Conservation (phyloP, 2,888 invertebrate species). For the Rotaria macrura region DNA sequence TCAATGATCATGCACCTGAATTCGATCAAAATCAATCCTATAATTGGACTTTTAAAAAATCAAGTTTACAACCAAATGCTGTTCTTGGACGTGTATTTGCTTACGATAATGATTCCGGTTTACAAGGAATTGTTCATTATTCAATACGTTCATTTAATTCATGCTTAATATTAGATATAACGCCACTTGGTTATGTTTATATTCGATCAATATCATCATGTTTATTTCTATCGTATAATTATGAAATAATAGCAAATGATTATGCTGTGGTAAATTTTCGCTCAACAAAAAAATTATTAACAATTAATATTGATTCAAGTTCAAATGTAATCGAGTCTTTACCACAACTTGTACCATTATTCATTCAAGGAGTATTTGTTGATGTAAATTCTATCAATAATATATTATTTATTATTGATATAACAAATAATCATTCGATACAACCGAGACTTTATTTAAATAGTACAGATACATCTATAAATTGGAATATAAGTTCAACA, state of each 20-base stretch:
- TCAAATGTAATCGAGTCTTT: neutral
- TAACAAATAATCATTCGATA: neutral
- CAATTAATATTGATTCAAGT: neutral
- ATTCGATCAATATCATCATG: neutral
- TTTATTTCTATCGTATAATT: neutral
- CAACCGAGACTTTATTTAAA: neutral
- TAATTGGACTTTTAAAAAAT: neutral
- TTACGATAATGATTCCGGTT: neutral
- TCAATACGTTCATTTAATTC: neutral
- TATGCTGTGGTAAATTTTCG: neutral
- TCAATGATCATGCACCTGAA: neutral
- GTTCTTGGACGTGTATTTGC: neutral
- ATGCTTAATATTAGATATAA: neutral
- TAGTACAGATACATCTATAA: neutral
- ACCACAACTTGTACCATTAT: neutral
- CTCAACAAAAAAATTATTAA: constrained; percentile 6
- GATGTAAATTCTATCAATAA: neutral
- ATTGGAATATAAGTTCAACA: neutral
- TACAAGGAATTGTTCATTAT: neutral
- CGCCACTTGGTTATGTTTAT: neutral
- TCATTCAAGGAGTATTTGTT: neutral
- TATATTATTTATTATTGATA: neutral
- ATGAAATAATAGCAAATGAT: neutral
- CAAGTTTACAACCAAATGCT: neutral
- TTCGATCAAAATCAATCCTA: neutral